Percentiles rank a stretch among this genome's conserved stretches.
Conservation (phyloP, 2,797 vertebrate species). For the Lepus oiostolus region DNA sequence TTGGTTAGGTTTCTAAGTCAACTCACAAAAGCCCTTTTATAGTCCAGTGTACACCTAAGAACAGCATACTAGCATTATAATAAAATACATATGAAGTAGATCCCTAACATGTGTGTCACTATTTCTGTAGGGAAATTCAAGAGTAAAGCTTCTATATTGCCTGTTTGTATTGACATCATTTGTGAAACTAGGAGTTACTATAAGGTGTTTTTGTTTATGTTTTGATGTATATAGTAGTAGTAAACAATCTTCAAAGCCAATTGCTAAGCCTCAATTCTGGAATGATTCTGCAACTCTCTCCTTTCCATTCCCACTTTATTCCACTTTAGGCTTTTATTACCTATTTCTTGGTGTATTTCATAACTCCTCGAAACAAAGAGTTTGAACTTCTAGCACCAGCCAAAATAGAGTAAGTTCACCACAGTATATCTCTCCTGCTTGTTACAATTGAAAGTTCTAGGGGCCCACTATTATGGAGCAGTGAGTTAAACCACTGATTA, state of each 20-base stretch:
- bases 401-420: constrained; percentile 4
- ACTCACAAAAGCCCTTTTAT: neutral
- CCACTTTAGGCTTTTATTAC: neutral
- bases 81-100: neutral
- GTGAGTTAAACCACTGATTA: too few species aligned
- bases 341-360: neutral
- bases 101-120: neutral
- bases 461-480: too few species aligned
- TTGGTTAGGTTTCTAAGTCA: constrained; percentile 22
- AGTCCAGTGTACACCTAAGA: neutral
- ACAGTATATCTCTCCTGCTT: neutral
- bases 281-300: neutral
- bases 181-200: neutral
- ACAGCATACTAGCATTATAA: neutral
- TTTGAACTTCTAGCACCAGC: neutral
- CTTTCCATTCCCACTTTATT: neutral
- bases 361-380: neutral
- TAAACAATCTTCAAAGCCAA: neutral
- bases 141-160: neutral
- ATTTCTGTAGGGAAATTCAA: constrained; percentile 19
- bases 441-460: neutral
- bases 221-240: neutral
- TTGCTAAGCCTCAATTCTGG: neutral
- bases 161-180: neutral
- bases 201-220: neutral